A percentile compares a stretch with the other conserved stretches of the same genome.
phyloP scores from a whole-genome alignment of 2,113 vertebrate genomes.

The Triplophysa rosa region DNA sequence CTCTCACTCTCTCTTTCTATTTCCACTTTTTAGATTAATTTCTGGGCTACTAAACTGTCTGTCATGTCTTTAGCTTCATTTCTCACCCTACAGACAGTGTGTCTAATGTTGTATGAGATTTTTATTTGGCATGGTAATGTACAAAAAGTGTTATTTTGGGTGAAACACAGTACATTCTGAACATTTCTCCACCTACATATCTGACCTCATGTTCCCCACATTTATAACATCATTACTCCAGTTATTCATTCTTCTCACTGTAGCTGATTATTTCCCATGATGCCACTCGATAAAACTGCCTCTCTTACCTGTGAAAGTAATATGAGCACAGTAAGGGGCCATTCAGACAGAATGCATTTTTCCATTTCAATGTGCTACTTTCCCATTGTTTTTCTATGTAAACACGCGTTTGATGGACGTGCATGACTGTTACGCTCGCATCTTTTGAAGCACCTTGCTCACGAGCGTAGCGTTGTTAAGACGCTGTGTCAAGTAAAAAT shows the following conservation, averaged over 20 bases:
- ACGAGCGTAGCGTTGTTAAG: no score
- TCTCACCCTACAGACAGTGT: constrained; percentile 3
- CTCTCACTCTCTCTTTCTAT: not conserved
- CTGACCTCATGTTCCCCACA: not conserved
- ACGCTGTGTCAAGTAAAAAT: no score
- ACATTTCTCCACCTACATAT: not conserved
- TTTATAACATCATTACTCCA: not conserved
- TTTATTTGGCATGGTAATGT: no score
- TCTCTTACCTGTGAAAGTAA: constrained; percentile 16
- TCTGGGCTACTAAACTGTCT: not conserved
- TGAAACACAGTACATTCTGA: no score
- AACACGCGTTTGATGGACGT: no score
- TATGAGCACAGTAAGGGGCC: not conserved
- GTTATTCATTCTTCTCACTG: not conserved
- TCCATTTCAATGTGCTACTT: no score
- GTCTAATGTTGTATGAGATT: no score
- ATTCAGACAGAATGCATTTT: no score
- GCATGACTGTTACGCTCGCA: no score
- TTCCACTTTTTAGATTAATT: not conserved
- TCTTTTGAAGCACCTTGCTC: no score
- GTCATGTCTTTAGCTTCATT: not conserved
- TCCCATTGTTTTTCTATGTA: no score
- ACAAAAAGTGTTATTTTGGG: no score
- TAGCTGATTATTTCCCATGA: constrained; percentile 11
- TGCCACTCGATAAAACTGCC: not conserved